Conservation (phyloP, 2,113 vertebrate species). For the Carassius gibelio region DNA sequence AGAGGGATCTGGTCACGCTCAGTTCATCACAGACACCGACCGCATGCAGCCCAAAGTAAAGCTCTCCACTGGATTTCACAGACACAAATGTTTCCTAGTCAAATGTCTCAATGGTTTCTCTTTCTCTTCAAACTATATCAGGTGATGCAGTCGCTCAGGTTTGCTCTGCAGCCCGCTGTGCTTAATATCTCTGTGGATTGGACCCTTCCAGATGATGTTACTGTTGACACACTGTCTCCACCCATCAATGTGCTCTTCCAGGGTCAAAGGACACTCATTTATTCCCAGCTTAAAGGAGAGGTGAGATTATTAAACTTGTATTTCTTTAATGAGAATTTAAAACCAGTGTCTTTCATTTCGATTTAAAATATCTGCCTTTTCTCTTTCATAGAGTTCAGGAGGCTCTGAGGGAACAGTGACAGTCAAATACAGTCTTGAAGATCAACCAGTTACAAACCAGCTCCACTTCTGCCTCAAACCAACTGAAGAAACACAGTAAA, state of each 20-base stretch:
- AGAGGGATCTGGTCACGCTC: conserved; percentile 73
- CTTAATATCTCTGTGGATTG: not conserved
- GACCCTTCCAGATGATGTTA: not conserved
- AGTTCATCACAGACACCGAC: conserved; percentile 81
- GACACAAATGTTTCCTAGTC: not conserved
- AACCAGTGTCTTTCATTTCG: not conserved
- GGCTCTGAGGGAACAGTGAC: conserved; percentile 31
- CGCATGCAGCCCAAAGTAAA: conserved; percentile 83
- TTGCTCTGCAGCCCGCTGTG: not conserved
- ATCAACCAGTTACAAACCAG: conserved; percentile 44
- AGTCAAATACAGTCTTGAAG: conserved; percentile 42
- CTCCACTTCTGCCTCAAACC: conserved; percentile 51
- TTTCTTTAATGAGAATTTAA: not conserved
- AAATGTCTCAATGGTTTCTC: conserved; percentile 3
- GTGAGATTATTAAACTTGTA: not conserved
- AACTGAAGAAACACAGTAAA: conserved; percentile 43
- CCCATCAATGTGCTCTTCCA: not conserved
- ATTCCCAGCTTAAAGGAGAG: not conserved
- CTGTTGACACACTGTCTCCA: not conserved
- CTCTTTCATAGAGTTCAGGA: not conserved
- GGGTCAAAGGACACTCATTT: not conserved
- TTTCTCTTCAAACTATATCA: conserved; percentile 2
- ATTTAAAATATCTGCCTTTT: not conserved
- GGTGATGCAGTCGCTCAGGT: not conserved
- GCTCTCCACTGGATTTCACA: conserved; percentile 5